A percentile compares a stretch with the other conserved stretches of the same genome.
phyloP scores from a whole-genome alignment of 2,113 vertebrate genomes.

The Diadophis punctatus region DNA sequence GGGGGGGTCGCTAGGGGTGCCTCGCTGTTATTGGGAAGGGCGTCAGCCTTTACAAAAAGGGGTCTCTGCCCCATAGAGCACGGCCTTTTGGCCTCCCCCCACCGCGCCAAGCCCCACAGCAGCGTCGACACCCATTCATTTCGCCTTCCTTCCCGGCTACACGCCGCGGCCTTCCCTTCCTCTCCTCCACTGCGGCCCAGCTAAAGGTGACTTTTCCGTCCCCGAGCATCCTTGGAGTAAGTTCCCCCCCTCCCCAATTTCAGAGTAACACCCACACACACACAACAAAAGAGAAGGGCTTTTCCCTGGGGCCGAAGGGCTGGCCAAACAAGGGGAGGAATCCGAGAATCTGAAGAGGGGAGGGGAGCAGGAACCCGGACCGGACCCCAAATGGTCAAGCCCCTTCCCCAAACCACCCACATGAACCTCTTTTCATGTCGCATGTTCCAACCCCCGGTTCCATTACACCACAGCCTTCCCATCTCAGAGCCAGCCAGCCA shows the following conservation, averaged over 20 bases:
- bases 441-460: not conserved
- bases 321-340: too few species aligned
- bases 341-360: not conserved
- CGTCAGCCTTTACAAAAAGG: not conserved
- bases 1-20: constrained; percentile 15
- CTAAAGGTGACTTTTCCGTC: not conserved
- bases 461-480: not conserved
- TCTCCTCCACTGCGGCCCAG: not conserved
- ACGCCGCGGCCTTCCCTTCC: not conserved
- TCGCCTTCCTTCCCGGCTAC: not conserved
- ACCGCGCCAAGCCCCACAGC: not conserved
- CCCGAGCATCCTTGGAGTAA: not conserved
- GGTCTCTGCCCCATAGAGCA: too few species aligned
- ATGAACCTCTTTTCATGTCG: not conserved
- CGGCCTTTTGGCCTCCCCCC: not conserved
- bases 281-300: not conserved
- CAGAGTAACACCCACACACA: not conserved
- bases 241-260: not conserved
- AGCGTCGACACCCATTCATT: not conserved
- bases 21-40: not conserved
- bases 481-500: too few species aligned
- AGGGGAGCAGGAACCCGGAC: fast-evolving
- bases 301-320: too few species aligned
- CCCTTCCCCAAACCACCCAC: not conserved
- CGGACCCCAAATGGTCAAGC: not conserved